Evolutionary conservation across 2,797 vertebrate genomes (phyloP).

Genomic region (Anguilla pacifica): DNA sequence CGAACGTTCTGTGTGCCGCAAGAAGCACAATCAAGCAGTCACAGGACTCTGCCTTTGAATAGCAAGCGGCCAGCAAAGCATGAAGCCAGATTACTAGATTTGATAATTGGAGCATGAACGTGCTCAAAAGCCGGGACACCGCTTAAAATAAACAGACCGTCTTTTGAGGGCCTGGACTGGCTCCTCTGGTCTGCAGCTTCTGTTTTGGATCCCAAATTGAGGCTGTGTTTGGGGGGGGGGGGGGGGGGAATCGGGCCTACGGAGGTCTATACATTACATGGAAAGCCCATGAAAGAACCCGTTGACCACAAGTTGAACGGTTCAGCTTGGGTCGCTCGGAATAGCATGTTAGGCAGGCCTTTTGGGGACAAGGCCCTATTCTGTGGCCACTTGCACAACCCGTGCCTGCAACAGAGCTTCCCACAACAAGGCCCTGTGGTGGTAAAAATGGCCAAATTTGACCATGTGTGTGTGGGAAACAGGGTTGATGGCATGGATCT

Average conservation of each 20-base stretch:
- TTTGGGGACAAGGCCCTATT: not conserved
- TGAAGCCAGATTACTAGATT: conserved; percentile 52
- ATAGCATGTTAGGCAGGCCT: not conserved
- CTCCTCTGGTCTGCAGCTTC: not conserved
- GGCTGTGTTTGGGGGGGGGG: not conserved
- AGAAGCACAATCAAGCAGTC: conserved; percentile 36
- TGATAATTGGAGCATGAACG: conserved; percentile 60
- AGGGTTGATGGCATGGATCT: not conserved
- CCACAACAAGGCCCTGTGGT: not conserved
- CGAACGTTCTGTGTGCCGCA: not conserved
- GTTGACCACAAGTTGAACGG: not conserved
- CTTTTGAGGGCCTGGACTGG: not conserved
- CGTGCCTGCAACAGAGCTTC: not conserved
- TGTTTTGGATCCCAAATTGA: not conserved
- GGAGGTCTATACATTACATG: not conserved
- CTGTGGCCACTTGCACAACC: not conserved
- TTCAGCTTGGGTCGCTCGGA: not conserved
- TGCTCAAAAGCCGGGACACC: conserved; percentile 41
- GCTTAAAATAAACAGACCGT: conserved; percentile 42
- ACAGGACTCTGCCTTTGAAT: conserved; percentile 40
- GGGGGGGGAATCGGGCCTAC: not conserved
- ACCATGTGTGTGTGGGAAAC: not conserved
- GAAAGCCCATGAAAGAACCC: not conserved
- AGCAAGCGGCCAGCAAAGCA: conserved; percentile 48
- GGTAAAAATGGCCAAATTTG: not conserved